These are phyloP conservation scores for Teleopsis dalmanni DNA, from an alignment of 1,140 invertebrate genomes.

Conservation along the genomic window DNA sequence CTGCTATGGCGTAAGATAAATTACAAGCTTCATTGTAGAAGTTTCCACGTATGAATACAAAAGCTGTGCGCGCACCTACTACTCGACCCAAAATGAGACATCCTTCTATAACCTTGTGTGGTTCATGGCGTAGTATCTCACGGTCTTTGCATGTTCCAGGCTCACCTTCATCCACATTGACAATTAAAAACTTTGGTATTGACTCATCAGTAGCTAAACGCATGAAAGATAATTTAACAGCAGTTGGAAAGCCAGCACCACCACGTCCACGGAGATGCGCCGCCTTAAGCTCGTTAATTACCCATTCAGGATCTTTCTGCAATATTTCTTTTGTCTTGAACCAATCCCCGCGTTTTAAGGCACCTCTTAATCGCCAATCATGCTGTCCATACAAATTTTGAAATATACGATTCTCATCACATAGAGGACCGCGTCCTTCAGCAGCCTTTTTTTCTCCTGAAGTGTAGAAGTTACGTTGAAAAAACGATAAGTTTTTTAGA, in stretches of 20 bases:
- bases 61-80: conserved; percentile 96
- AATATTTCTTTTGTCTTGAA: conserved; percentile 99
- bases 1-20: conserved; percentile 96
- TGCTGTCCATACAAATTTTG: conserved; percentile 97
- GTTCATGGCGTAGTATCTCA: conserved; percentile 98
- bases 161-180: conserved; percentile 96
- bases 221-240: conserved; percentile 99
- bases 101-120: conserved; percentile 96
- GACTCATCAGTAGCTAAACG: conserved; percentile 96
- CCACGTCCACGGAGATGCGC: conserved; percentile 95
- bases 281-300: conserved; percentile 91
- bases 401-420: conserved; percentile 93
- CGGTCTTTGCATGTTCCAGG: conserved; percentile 99
- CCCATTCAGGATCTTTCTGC: conserved; percentile 92
- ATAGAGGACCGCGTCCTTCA: conserved; percentile 74
- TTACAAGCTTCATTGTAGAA: conserved; percentile 99
- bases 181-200: conserved; percentile 92
- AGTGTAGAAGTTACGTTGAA: too few relatives aligned
- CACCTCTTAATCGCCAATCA: conserved; percentile 94
- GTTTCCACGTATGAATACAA: conserved; percentile 99
- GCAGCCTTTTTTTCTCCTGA: too few relatives aligned
- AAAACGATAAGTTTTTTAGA: too few relatives aligned
- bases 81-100: conserved; percentile 90
- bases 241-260: conserved; percentile 96
- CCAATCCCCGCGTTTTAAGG: conserved; percentile 90